Percentiles rank a stretch among this genome's conserved stretches.
Conservation (phyloP, 2,888 invertebrate species). For the Scaptomyza flava region DNA sequence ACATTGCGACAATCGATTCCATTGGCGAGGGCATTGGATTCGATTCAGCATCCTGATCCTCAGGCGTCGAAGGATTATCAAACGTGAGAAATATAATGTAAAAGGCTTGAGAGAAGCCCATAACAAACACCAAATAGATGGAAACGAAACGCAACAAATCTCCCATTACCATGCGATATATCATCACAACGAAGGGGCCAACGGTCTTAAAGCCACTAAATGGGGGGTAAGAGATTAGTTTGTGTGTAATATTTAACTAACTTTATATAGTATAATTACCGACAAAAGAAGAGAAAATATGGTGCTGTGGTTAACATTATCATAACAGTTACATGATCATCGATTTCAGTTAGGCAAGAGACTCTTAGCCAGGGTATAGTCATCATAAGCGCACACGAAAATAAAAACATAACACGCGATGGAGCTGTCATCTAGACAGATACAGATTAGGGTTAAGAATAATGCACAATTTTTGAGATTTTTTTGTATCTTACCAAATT, state of each 20-base stretch:
- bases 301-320: slow-evolving; percentile 98
- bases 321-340: slow-evolving; percentile 95
- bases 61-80: slow-evolving; percentile 92
- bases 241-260: neutral
- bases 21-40: slow-evolving; percentile 96
- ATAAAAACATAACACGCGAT: slow-evolving; percentile 96
- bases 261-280: slow-evolving; percentile 85
- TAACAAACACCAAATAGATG: slow-evolving; percentile 98
- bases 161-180: slow-evolving; percentile 99
- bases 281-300: slow-evolving; percentile 98
- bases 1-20: slow-evolving; percentile 99
- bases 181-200: slow-evolving; percentile 99
- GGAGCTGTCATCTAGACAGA: slow-evolving; percentile 91
- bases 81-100: slow-evolving; percentile 96
- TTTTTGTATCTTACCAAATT: slow-evolving; percentile 89
- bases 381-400: slow-evolving; percentile 95
- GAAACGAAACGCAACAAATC: slow-evolving; percentile 97
- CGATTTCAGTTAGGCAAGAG: slow-evolving; percentile 93
- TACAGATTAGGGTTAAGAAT: neutral
- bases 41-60: slow-evolving; percentile 92
- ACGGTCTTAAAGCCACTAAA: slow-evolving; percentile 98
- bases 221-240: neutral
- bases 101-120: slow-evolving; percentile 98
- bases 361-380: slow-evolving; percentile 93
- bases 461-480: neutral